Evolutionary conservation across 2,888 invertebrate genomes (phyloP).

Genomic region (Cyrtodaria siliqua): DNA sequence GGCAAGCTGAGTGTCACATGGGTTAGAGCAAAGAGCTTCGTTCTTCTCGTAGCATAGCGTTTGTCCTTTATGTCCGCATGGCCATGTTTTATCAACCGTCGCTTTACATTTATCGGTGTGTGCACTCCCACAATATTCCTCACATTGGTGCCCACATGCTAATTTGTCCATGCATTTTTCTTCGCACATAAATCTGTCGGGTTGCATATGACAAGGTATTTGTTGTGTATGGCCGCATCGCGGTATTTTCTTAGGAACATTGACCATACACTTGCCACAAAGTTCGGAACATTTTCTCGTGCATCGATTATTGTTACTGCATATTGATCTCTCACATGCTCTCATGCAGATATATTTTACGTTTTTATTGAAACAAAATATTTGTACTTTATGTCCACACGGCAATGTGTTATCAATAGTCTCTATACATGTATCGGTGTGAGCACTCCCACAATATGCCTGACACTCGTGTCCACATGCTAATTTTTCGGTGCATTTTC

Average conservation of each 20-base stretch:
- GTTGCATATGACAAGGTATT: conserved; percentile 71
- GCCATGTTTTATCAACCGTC: conserved; percentile 46
- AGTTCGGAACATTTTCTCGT: conserved; percentile 87
- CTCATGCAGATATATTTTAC: conserved; percentile 81
- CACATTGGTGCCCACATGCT: conserved; percentile 67
- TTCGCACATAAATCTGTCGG: conserved; percentile 71
- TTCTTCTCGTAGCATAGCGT: conserved; percentile 50
- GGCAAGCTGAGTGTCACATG: conserved; percentile 59
- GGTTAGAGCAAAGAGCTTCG: conserved; percentile 35
- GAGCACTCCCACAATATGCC: conserved; percentile 84
- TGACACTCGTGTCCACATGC: conserved; percentile 86
- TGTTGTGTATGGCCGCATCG: conserved; percentile 77
- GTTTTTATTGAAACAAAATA: too few relatives aligned
- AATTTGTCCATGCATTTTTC: conserved; percentile 62
- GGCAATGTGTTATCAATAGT: conserved; percentile 79
- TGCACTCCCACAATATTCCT: conserved; percentile 59
- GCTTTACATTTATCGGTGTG: conserved; percentile 51
- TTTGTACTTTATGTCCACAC: too few relatives aligned
- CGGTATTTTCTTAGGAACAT: conserved; percentile 68
- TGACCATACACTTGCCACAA: conserved; percentile 70
- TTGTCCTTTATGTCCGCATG: conserved; percentile 61
- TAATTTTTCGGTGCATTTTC: conserved; percentile 88
- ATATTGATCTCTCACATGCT: conserved; percentile 54
- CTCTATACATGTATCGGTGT: conserved; percentile 82
- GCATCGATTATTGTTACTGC: conserved; percentile 64